Percentiles rank a stretch among this genome's conserved stretches.
These are phyloP conservation scores for Aphaenogaster rudis DNA, from an alignment of 1,140 invertebrate species.

Conservation along the genomic window DNA sequence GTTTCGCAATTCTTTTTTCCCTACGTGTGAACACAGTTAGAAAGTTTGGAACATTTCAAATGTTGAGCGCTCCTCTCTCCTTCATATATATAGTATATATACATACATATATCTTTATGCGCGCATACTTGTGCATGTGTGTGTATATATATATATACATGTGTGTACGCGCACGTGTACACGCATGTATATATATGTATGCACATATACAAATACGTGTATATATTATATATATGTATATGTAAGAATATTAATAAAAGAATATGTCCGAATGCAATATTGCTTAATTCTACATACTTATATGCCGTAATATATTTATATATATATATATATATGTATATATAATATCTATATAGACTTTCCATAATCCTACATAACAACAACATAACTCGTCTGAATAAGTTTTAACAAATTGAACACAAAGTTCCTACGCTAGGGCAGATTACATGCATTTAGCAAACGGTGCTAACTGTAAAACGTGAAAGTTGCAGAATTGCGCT, in stretches of 20 bases:
- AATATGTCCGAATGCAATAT: slow-evolving; percentile 78
- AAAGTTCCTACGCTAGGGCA: slow-evolving; percentile 68
- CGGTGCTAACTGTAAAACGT: slow-evolving; percentile 65
- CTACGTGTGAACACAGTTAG: slow-evolving; percentile 73
- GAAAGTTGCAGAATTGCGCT: slow-evolving; percentile 67
- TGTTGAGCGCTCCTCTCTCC: slow-evolving; percentile 67
- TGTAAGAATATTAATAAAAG: slow-evolving; percentile 74
- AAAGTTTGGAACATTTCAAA: slow-evolving; percentile 78
- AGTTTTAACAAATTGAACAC: slow-evolving; percentile 76
- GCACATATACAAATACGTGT: slow-evolving; percentile 17
- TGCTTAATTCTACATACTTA: slow-evolving; percentile 71
- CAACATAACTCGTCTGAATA: slow-evolving; percentile 74
- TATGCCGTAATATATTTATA: slow-evolving; percentile 60
- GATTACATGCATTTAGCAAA: slow-evolving; percentile 66
- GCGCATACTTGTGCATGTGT: slow-evolving; percentile 13
- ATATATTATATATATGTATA: slow-evolving; percentile 36
- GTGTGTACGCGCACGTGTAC: neutral
- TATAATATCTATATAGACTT: slow-evolving; percentile 74
- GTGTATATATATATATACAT: slow-evolving; percentile 9
- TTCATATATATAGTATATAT: slow-evolving; percentile 48
- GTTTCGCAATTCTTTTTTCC: slow-evolving; percentile 39
- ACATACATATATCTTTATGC: slow-evolving; percentile 30
- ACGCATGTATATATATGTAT: slow-evolving; percentile 1
- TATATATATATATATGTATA: slow-evolving; percentile 60
- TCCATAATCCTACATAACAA: slow-evolving; percentile 71